A percentile compares a stretch with the other conserved stretches of the same genome.
Evolutionary conservation across 2,113 vertebrate species (phyloP).

Genomic region (Neolamprologus hecqui): DNA sequence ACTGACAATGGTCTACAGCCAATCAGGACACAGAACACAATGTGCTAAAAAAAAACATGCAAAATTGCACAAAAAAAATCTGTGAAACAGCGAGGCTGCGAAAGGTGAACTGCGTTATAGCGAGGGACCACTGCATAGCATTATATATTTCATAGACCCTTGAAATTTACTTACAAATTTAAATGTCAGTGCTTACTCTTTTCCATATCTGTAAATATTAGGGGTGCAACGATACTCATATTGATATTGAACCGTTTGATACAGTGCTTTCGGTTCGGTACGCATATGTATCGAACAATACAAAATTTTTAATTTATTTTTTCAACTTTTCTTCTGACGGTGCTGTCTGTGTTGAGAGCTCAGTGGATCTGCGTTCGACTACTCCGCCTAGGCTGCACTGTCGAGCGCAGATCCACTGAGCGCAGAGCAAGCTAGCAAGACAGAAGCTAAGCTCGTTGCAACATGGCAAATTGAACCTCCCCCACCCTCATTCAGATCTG

Average conservation of each 20-base stretch:
- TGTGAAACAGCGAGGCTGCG: rapidly evolving
- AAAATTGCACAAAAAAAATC: background rate
- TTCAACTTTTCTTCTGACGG: rapidly evolving
- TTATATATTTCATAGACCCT: background rate
- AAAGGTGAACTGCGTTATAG: background rate
- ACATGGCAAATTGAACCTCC: too few species aligned
- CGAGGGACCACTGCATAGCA: background rate
- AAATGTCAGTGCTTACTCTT: background rate
- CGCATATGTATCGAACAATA: too few species aligned
- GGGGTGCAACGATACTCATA: too few species aligned
- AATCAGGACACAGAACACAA: background rate
- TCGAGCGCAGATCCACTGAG: too few species aligned
- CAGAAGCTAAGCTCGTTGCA: too few species aligned
- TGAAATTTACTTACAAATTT: background rate
- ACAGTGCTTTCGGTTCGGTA: too few species aligned
- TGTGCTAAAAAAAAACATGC: rapidly evolving
- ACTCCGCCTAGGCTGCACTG: too few species aligned
- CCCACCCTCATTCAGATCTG: too few species aligned
- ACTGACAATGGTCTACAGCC: background rate
- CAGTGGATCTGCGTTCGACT: too few species aligned
- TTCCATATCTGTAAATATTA: background rate
- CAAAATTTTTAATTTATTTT: too few species aligned
- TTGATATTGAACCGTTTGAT: rapidly evolving
- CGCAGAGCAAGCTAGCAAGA: too few species aligned
- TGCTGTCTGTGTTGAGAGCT: too few species aligned